Conservation (phyloP, 2,888 invertebrate species). For the Lobophora halterata region DNA sequence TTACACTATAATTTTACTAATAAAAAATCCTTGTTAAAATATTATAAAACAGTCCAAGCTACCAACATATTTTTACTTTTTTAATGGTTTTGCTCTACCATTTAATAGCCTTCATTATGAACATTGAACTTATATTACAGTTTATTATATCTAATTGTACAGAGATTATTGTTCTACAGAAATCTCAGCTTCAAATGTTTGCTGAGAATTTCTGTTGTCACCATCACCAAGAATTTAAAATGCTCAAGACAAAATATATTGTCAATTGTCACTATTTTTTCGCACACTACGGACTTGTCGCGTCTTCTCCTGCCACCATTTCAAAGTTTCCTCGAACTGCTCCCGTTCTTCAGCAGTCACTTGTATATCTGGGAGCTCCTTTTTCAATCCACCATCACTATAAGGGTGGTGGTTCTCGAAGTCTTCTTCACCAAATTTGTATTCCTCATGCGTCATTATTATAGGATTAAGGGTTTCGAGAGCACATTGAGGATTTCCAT, state of each 20-base stretch:
- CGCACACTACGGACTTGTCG: conserved; percentile 47
- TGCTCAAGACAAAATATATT: background rate
- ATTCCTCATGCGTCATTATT: conserved; percentile 54
- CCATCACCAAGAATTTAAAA: no score
- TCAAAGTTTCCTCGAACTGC: conserved; percentile 74
- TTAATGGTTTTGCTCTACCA: no score
- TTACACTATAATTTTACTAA: conserved; percentile 34
- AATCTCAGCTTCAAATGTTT: no score
- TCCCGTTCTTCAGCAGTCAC: conserved; percentile 73
- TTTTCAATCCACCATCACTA: conserved; percentile 71
- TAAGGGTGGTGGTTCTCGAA: conserved; percentile 67
- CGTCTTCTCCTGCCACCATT: conserved; percentile 78
- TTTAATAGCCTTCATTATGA: no score
- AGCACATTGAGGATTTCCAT: conserved; percentile 46
- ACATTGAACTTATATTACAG: no score
- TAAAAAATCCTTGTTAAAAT: no score
- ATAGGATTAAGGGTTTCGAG: conserved; percentile 57
- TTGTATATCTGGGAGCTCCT: conserved; percentile 71
- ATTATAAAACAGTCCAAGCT: no score
- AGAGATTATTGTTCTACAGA: no score
- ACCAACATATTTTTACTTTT: no score
- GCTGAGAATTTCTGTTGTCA: no score
- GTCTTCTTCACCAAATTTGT: conserved; percentile 63
- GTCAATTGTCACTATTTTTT: conserved; percentile 31
- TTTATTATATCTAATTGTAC: no score